Conservation (phyloP, 30 jellyfish, hydroid and myxozoan species). For the Hydractinia echinata region DNA sequence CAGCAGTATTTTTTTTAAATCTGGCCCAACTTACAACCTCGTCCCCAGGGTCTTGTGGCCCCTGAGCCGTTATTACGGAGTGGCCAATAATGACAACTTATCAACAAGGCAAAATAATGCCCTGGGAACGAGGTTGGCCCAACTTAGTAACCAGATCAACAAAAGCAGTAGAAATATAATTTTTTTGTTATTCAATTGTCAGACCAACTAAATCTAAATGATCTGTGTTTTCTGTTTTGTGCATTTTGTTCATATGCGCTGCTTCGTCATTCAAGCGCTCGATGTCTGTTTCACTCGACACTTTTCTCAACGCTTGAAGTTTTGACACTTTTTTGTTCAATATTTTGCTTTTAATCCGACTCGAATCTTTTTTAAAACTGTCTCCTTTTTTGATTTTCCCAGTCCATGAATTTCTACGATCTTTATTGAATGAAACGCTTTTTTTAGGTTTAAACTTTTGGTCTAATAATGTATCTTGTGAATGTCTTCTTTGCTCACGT, state of each 20-base stretch:
- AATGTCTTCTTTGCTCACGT: background rate
- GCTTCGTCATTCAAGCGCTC: background rate
- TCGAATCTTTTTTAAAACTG: conserved; percentile 23
- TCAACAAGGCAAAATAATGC: no score
- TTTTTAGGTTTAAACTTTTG: background rate
- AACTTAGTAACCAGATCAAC: background rate
- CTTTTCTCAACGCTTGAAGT: background rate
- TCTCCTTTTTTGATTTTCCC: conserved; percentile 12
- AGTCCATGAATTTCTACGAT: background rate
- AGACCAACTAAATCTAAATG: conserved; percentile 19
- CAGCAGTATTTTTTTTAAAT: no score
- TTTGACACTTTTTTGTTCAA: conserved; percentile 7
- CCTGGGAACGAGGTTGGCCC: no score
- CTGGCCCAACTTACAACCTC: no score
- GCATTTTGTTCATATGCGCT: background rate
- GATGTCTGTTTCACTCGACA: conserved; percentile 32
- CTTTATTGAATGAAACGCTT: background rate
- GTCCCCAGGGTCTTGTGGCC: no score
- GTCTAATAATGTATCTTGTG: background rate
- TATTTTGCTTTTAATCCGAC: background rate
- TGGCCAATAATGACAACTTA: no score
- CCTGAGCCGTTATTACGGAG: no score
- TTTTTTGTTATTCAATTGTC: background rate
- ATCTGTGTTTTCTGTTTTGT: conserved; percentile 24
- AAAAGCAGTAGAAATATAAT: background rate